Evolutionary conservation across 2,888 invertebrate genomes (phyloP).

Genomic region (Drosophila cognata): DNA sequence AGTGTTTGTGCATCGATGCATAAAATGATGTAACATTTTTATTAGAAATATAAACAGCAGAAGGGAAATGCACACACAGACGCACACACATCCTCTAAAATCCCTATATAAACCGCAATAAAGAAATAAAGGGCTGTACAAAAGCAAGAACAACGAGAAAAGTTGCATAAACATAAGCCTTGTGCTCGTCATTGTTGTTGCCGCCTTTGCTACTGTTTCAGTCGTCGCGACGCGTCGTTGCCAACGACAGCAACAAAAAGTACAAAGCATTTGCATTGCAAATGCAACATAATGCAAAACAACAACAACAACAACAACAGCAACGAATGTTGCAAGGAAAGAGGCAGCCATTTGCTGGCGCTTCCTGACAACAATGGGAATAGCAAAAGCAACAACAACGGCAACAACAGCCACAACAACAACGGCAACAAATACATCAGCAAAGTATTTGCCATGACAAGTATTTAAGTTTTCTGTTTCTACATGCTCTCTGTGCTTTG

Average conservation of each 20-base stretch:
- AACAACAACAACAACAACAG: constrained; percentile 44
- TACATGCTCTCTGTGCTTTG: constrained; percentile 17
- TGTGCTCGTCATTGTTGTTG: constrained; percentile 34
- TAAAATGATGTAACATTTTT: constrained; percentile 76
- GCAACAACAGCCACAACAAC: constrained; percentile 12
- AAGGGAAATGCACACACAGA: constrained; percentile 38
- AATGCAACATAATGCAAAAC: constrained; percentile 72
- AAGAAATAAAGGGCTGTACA: constrained; percentile 73
- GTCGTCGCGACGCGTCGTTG: constrained; percentile 36
- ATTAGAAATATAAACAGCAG: constrained; percentile 78
- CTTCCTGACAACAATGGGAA: constrained; percentile 46
- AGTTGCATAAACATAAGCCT: constrained; percentile 60
- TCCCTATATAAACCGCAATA: constrained; percentile 68
- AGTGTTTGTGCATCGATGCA: constrained; percentile 60
- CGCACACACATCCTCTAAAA: constrained; percentile 9
- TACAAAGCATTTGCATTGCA: constrained; percentile 73
- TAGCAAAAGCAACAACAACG: constrained; percentile 22
- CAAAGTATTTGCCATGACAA: constrained; percentile 66
- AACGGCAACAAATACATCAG: constrained; percentile 23
- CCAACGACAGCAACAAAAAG: constrained; percentile 76
- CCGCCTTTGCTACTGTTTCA: constrained; percentile 21
- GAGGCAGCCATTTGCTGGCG: constrained; percentile 56
- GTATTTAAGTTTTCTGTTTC: constrained; percentile 69
- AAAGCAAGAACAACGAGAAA: constrained; percentile 41
- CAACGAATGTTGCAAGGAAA: constrained; percentile 12